A percentile compares a stretch with the other conserved stretches of the same genome.
Conservation (phyloP, 2,113 vertebrate species). For the Hemicordylus capensis region DNA sequence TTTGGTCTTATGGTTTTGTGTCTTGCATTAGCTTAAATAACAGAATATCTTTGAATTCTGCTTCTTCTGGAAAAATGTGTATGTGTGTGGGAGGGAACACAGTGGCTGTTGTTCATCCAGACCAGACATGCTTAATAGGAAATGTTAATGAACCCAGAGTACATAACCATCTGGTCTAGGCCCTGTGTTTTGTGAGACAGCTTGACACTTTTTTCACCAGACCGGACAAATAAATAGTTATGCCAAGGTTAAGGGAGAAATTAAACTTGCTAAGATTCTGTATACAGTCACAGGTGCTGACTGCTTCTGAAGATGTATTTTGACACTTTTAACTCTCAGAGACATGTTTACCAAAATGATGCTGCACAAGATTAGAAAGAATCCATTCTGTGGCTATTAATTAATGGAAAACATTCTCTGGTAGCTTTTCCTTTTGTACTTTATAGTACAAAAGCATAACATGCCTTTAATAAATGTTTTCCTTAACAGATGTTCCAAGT, state of each 20-base stretch:
- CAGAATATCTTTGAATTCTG: not conserved
- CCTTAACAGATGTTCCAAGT: slow-evolving; percentile 38
- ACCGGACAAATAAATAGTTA: not conserved
- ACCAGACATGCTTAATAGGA: not conserved
- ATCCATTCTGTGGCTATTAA: slow-evolving; percentile 41
- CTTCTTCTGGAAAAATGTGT: not conserved
- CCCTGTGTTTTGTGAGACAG: not conserved
- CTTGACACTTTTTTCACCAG: not conserved
- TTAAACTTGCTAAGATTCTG: slow-evolving; percentile 14
- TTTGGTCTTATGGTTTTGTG: too few species aligned
- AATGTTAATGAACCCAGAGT: not conserved
- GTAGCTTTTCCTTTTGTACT: slow-evolving; percentile 35
- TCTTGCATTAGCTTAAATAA: too few species aligned
- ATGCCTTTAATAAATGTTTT: slow-evolving; percentile 20
- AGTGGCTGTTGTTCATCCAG: not conserved
- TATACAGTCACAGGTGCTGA: slow-evolving; percentile 2
- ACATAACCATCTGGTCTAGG: not conserved
- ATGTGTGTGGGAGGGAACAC: too few species aligned
- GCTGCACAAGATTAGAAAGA: slow-evolving; percentile 30
- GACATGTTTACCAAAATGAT: slow-evolving; percentile 44
- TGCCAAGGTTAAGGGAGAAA: not conserved
- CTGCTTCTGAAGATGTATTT: slow-evolving; percentile 5
- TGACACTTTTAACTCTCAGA: slow-evolving; percentile 37
- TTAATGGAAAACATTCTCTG: slow-evolving; percentile 31
- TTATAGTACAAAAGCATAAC: slow-evolving; percentile 40